A percentile compares a stretch with the other conserved stretches of the same genome.
Evolutionary conservation across 2,113 vertebrate genomes (phyloP).

Genomic region (Paracanthobrama guichenoti): DNA sequence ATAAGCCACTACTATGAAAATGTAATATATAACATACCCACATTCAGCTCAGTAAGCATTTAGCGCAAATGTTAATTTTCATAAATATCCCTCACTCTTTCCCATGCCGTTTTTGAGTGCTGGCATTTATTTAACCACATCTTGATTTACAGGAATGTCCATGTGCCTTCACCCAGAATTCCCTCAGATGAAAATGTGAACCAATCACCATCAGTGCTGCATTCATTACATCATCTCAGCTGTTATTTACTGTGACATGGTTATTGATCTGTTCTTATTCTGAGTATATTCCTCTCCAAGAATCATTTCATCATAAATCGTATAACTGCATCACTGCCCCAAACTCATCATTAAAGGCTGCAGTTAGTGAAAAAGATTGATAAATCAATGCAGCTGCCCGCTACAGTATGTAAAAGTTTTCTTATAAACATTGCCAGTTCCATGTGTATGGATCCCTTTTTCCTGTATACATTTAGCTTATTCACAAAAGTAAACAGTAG

Average conservation of each 20-base stretch:
- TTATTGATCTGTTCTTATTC: constrained; percentile 39
- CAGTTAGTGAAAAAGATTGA: not conserved
- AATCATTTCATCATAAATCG: not conserved
- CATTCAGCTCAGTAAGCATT: constrained; percentile 60
- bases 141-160: constrained; percentile 44
- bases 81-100: constrained; percentile 36
- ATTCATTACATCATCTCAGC: constrained; percentile 32
- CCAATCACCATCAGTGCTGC: constrained; percentile 20
- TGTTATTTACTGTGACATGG: constrained; percentile 44
- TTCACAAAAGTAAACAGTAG: not conserved
- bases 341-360: not conserved
- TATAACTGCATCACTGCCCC: not conserved
- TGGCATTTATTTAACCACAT: constrained; percentile 44
- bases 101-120: constrained; percentile 18
- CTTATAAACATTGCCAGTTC: not conserved
- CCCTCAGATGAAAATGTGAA: constrained; percentile 27
- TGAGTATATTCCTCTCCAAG: constrained; percentile 14
- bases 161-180: constrained; percentile 33
- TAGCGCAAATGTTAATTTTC: constrained; percentile 55
- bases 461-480: not conserved
- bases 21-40: constrained; percentile 64
- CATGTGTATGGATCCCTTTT: not conserved
- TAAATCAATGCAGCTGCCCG: not conserved
- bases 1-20: constrained; percentile 74
- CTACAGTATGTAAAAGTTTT: not conserved